Conservation (phyloP, 2,113 vertebrate species). For the Callospermophilus lateralis region DNA sequence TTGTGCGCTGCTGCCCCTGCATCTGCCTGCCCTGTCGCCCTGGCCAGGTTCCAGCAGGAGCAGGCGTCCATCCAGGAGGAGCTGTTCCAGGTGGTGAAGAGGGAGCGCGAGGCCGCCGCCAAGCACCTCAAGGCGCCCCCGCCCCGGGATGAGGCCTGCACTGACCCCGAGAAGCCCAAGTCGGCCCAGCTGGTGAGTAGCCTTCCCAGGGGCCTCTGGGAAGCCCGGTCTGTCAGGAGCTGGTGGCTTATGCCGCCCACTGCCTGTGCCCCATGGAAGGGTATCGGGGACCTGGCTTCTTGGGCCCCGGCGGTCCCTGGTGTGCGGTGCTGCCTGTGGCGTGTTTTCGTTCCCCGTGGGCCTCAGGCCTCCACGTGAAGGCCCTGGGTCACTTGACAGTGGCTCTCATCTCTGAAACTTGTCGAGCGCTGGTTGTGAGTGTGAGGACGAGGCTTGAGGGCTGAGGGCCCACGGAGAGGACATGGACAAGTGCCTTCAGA, state of each 20-base stretch:
- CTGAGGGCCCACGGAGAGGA: background rate
- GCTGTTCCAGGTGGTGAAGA: conserved; percentile 87
- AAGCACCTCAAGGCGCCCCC: conserved; percentile 82
- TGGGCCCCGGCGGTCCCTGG: background rate
- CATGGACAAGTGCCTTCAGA: no score
- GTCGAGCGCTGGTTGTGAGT: no score
- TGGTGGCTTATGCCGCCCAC: no score
- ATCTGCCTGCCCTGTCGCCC: background rate
- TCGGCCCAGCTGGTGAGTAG: conserved; percentile 90
- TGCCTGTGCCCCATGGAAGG: no score
- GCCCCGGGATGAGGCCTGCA: conserved; percentile 81
- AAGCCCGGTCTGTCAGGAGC: no score
- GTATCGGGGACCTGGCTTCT: no score
- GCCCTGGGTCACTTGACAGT: background rate
- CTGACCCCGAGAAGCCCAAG: conserved; percentile 87
- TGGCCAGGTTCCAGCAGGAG: conserved; percentile 91
- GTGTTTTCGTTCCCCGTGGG: background rate
- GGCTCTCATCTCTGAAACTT: background rate
- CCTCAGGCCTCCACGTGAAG: background rate
- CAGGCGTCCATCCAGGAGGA: conserved; percentile 93
- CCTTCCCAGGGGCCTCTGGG: no score
- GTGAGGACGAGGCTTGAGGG: background rate
- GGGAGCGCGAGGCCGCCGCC: conserved; percentile 88
- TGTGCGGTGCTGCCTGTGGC: background rate
- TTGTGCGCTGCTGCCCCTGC: background rate